Percentiles rank a stretch among this genome's conserved stretches.
phyloP scores from a whole-genome alignment of 2,113 vertebrate species.

The Proterorhinus semilunaris region DNA sequence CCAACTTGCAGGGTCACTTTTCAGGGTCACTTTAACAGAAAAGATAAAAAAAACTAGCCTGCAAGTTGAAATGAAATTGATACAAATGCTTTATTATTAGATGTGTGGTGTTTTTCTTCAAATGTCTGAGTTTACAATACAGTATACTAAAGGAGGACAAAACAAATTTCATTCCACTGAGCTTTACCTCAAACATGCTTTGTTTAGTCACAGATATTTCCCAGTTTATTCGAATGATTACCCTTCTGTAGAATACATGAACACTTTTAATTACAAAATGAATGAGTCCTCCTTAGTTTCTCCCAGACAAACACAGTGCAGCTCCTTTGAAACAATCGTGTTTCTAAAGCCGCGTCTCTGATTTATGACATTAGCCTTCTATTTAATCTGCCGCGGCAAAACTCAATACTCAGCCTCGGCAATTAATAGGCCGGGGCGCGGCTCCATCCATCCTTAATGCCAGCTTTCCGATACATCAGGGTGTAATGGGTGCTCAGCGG shows the following conservation, averaged over 20 bases:
- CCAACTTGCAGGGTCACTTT: no score
- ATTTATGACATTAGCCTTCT: constrained; percentile 1
- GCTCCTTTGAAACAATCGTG: neutral
- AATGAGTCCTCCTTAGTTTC: neutral
- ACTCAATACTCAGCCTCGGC: neutral
- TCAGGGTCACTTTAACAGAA: no score
- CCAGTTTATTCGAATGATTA: neutral
- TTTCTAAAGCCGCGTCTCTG: neutral
- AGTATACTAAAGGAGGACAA: no score
- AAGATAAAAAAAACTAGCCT: no score
- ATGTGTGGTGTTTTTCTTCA: no score
- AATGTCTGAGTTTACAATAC: no score
- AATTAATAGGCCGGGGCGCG: neutral
- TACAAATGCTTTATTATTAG: no score
- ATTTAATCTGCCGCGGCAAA: constrained; percentile 2
- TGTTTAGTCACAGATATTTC: neutral
- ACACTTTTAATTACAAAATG: neutral
- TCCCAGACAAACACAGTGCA: neutral
- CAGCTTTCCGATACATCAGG: constrained; percentile 6
- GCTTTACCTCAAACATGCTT: no score
- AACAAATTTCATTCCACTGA: no score
- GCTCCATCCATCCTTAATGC: constrained; percentile 6
- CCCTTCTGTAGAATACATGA: neutral
- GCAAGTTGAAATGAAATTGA: no score
- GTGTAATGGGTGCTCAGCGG: neutral